A percentile compares a stretch with the other conserved stretches of the same genome.
phyloP scores from a whole-genome alignment of 2,113 vertebrate genomes.

The Merops nubicus region DNA sequence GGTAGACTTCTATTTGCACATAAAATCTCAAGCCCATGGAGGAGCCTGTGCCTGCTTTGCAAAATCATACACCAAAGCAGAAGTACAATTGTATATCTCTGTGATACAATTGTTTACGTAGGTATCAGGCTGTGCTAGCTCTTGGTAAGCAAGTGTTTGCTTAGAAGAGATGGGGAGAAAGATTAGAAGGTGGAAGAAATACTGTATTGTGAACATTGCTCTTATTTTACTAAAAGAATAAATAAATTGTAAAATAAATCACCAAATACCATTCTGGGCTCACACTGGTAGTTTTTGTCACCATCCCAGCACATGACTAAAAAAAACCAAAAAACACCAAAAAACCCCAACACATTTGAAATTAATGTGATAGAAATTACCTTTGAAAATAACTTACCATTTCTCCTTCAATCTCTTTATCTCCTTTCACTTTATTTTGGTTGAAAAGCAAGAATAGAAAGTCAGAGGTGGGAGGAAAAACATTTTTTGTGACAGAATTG shows the following conservation, averaged over 20 bases:
- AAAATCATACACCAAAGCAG: background rate
- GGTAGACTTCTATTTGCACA: background rate
- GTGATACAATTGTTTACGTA: background rate
- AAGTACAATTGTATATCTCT: background rate
- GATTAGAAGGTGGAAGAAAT: background rate
- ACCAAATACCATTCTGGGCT: background rate
- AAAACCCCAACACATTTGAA: background rate
- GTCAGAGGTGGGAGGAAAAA: constrained; percentile 14
- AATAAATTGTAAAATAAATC: background rate
- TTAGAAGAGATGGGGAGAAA: background rate
- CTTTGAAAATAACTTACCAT: constrained; percentile 12
- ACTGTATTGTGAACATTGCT: background rate
- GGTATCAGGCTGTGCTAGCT: background rate
- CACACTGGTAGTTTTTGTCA: background rate
- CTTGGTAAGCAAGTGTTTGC: background rate
- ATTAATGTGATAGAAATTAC: background rate
- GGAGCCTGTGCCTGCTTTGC: background rate
- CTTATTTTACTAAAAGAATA: background rate
- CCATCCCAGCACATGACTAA: background rate
- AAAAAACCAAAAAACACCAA: rapidly evolving
- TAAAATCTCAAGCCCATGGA: background rate
- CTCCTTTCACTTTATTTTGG: constrained; percentile 44
- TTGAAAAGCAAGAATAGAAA: constrained; percentile 47
- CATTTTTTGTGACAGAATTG: background rate
- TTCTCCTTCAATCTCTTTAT: constrained; percentile 11